phyloP scores from a whole-genome alignment of 2,113 vertebrate genomes.

The Pollachius pollachius region DNA sequence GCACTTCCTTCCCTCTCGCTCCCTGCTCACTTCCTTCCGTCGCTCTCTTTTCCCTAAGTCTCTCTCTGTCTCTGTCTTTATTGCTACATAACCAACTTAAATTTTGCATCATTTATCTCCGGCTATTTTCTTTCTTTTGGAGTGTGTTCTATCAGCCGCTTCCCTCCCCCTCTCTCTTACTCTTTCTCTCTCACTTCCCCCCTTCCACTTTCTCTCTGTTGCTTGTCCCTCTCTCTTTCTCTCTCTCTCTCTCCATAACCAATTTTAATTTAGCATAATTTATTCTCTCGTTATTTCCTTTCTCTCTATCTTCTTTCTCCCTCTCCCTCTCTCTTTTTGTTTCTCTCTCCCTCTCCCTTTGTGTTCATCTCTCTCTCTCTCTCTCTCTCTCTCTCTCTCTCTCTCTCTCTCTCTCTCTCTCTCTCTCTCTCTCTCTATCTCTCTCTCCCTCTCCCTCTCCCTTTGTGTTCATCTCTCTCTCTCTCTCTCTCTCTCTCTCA shows the following conservation, averaged over 20 bases:
- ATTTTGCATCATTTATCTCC: neutral
- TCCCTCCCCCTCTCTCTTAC: neutral
- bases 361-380: neutral
- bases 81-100: neutral
- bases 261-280: neutral
- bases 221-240: neutral
- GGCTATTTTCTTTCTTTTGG: neutral
- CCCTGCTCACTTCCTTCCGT: neutral
- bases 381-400: neutral
- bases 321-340: neutral
- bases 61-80: neutral
- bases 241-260: neutral
- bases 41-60: neutral
- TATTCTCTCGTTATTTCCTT: neutral
- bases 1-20: neutral
- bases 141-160: neutral
- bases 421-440: neutral
- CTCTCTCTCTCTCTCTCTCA: neutral
- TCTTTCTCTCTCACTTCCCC: neutral
- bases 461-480: neutral
- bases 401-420: neutral
- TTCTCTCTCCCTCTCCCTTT: neutral
- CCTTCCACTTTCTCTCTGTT: neutral
- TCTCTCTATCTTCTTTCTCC: neutral
- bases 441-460: neutral